Conservation (phyloP, 2,113 vertebrate genomes). For the Onychostruthus taczanowskii region DNA sequence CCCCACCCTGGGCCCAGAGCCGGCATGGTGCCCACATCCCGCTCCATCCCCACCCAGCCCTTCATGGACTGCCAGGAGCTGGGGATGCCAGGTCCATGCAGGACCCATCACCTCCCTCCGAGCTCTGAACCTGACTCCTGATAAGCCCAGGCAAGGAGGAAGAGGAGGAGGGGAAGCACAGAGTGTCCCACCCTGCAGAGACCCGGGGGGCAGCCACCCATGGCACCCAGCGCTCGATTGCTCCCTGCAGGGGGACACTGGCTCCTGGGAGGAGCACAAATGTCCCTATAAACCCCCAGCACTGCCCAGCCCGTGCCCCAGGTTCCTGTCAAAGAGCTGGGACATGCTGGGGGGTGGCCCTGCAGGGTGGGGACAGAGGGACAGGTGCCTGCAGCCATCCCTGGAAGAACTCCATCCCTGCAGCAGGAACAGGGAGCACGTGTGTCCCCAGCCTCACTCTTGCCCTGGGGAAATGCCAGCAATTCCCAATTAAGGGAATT, state of each 20-base stretch:
- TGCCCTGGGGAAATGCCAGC: background rate
- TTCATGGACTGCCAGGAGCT: background rate
- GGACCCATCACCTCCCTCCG: background rate
- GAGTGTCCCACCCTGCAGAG: background rate
- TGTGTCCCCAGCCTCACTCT: background rate
- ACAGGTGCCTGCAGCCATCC: background rate
- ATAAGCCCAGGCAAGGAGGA: background rate
- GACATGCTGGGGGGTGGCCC: background rate
- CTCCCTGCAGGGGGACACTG: background rate
- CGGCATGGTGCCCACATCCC: accelerated
- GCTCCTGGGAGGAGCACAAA: background rate
- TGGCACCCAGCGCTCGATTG: accelerated
- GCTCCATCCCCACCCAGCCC: background rate
- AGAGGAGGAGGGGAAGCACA: background rate
- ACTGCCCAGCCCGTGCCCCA: background rate
- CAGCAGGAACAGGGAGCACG: accelerated
- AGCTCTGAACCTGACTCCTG: background rate
- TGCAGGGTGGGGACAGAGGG: background rate
- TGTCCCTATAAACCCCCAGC: background rate
- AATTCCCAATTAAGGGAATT: background rate
- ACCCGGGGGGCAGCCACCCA: background rate
- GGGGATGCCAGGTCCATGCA: accelerated
- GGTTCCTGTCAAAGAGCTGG: background rate
- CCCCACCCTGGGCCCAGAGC: background rate
- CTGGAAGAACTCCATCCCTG: accelerated